Conservation (phyloP, 2,113 vertebrate species). For the Petrocephalus zakoni region DNA sequence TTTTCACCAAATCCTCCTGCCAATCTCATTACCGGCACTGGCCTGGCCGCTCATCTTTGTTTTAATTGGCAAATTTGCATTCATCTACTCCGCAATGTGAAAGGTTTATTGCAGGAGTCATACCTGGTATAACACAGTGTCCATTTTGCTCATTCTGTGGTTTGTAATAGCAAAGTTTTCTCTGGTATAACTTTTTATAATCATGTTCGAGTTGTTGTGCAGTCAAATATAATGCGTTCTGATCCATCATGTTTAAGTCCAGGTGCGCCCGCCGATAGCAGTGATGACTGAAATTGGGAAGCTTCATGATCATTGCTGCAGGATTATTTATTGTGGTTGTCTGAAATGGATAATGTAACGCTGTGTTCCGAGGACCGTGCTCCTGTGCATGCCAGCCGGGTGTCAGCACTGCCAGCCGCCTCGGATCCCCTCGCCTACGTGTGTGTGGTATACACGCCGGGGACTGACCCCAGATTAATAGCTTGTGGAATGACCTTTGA, state of each 20-base stretch:
- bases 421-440: neutral
- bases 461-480: neutral
- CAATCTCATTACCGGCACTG: neutral
- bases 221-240: neutral
- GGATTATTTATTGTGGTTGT: neutral
- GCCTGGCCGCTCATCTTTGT: neutral
- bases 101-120: neutral
- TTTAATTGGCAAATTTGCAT: neutral
- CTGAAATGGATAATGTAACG: neutral
- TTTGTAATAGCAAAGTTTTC: neutral
- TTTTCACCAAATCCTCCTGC: neutral
- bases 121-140: neutral
- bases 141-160: neutral
- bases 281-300: neutral
- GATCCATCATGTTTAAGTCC: neutral
- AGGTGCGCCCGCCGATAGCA: neutral
- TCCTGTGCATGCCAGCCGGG: neutral
- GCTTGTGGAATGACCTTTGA: neutral
- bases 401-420: neutral
- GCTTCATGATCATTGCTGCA: neutral
- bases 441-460: neutral
- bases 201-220: neutral
- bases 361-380: neutral
- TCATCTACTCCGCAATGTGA: neutral
- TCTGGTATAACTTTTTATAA: neutral